Evolutionary conservation across 1,140 invertebrate genomes (phyloP).

Genomic region (Eciton burchellii): DNA sequence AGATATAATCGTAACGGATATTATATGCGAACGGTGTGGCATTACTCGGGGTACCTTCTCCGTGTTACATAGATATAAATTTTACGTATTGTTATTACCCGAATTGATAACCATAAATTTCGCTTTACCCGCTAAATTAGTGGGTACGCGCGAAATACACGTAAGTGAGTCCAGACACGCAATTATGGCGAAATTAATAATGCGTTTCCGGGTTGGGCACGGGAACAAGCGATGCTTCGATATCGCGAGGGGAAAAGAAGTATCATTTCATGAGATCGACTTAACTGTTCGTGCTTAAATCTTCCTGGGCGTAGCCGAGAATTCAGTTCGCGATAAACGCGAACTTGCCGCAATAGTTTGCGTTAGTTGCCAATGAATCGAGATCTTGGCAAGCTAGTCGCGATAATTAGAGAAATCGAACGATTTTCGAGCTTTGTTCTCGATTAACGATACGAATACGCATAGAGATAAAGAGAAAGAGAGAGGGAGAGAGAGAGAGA

Average conservation of each 20-base stretch:
- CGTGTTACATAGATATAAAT: constrained; percentile 45
- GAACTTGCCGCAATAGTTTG: too few relatives aligned
- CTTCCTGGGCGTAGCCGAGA: background rate
- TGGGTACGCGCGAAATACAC: constrained; percentile 17
- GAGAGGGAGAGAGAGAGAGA: too few relatives aligned
- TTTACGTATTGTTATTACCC: constrained; percentile 24
- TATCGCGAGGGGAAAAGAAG: background rate
- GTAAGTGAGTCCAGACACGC: constrained; percentile 37
- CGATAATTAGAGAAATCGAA: too few relatives aligned
- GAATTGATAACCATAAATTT: constrained; percentile 35
- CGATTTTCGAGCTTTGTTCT: too few relatives aligned
- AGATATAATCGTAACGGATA: constrained; percentile 42
- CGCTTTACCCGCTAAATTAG: constrained; percentile 23
- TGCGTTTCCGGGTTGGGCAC: constrained; percentile 1
- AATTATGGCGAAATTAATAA: constrained; percentile 40
- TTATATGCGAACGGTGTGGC: constrained; percentile 29
- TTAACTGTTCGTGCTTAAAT: too few relatives aligned
- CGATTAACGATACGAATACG: too few relatives aligned
- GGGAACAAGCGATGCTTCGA: constrained; percentile 2
- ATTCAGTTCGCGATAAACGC: background rate
- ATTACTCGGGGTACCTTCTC: constrained; percentile 21
- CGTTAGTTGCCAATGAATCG: too few relatives aligned
- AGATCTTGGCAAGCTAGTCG: too few relatives aligned
- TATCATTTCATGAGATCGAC: too few relatives aligned
- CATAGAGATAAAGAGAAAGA: too few relatives aligned